phyloP scores from a whole-genome alignment of 2,797 vertebrate species.

The Pitangus sulphuratus region DNA sequence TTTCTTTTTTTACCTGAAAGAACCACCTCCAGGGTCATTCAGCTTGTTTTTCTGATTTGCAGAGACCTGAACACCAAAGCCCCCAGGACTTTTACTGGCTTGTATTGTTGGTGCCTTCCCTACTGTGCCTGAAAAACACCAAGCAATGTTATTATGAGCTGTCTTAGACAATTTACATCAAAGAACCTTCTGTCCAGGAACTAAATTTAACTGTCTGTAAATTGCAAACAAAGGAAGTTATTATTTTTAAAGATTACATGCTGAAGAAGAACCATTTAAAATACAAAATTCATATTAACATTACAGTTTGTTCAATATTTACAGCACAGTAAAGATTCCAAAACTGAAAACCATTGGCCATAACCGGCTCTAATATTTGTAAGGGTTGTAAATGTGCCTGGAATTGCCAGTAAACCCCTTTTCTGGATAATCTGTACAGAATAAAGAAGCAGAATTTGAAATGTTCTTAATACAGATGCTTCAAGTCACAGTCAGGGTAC shows the following conservation, averaged over 20 bases:
- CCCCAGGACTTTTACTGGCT: constrained; percentile 81
- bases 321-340: not conserved
- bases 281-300: not conserved
- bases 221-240: constrained; percentile 69
- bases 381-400: not conserved
- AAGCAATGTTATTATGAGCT: constrained; percentile 81
- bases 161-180: constrained; percentile 81
- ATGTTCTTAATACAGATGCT: not conserved
- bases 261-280: constrained; percentile 24
- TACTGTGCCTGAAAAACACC: constrained; percentile 81
- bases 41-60: constrained; percentile 90
- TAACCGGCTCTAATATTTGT: not conserved
- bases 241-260: constrained; percentile 63
- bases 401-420: not conserved
- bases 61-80: constrained; percentile 84
- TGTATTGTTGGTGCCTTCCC: constrained; percentile 83
- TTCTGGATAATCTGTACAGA: not conserved
- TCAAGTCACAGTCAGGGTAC: not conserved
- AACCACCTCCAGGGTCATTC: constrained; percentile 87
- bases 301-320: constrained; percentile 30
- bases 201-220: constrained; percentile 79
- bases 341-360: not conserved
- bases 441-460: not conserved
- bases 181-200: constrained; percentile 80
- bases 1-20: constrained; percentile 82